These are phyloP conservation scores for Acleris holmiana DNA, from an alignment of 2,888 invertebrate species.

Conservation along the genomic window DNA sequence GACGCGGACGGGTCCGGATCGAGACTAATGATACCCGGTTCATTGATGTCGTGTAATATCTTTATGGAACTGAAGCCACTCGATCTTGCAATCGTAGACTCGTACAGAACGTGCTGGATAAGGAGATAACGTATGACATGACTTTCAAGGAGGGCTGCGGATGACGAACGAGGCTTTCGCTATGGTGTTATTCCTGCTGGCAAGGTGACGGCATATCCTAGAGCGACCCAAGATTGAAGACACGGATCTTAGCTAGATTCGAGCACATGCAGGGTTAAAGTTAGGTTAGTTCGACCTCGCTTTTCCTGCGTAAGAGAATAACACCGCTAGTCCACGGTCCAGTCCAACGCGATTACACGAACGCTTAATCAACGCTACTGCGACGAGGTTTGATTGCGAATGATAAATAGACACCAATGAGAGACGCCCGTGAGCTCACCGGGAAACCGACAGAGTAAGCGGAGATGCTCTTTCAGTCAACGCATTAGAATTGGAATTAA, in stretches of 20 bases:
- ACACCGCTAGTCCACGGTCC: constrained; percentile 39
- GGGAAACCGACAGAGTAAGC: constrained; percentile 13
- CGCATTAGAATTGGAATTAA: background rate
- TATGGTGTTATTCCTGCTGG: background rate
- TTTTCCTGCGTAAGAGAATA: no score
- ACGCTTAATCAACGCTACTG: constrained; percentile 66
- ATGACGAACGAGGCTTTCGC: constrained; percentile 20
- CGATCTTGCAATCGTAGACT: constrained; percentile 19
- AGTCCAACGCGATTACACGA: constrained; percentile 51
- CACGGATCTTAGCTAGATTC: no score
- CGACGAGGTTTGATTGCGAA: constrained; percentile 68
- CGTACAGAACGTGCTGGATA: constrained; percentile 17
- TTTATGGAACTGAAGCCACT: constrained; percentile 7
- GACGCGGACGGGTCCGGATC: constrained; percentile 12
- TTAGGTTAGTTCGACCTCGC: no score
- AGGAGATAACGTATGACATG: constrained; percentile 21
- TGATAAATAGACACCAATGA: constrained; percentile 60
- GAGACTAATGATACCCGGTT: constrained; percentile 43
- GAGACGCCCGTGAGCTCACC: constrained; percentile 30
- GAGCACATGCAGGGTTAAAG: no score
- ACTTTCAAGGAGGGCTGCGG: constrained; percentile 20
- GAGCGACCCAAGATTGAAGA: no score
- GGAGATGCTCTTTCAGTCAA: constrained; percentile 1
- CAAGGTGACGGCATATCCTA: no score
- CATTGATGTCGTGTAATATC: constrained; percentile 25